Conservation (phyloP, 1,140 invertebrate genomes). For the Apis laboriosa region DNA sequence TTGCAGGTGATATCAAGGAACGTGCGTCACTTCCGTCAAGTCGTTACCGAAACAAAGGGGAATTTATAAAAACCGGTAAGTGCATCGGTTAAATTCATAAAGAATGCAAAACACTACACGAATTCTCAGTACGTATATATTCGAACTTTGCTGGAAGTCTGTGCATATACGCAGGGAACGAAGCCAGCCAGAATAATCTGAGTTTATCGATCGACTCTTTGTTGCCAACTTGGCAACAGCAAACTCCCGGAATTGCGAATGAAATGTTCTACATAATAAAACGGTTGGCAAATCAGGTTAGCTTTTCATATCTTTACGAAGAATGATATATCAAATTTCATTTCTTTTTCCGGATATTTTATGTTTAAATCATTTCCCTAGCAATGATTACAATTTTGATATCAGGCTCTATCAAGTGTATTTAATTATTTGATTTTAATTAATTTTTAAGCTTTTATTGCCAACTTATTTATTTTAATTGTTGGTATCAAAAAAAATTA, state of each 20-base stretch:
- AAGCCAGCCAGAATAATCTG: constrained; percentile 63
- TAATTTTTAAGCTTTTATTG: not conserved
- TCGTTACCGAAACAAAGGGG: not conserved
- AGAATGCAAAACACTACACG: constrained; percentile 21
- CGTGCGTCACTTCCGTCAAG: not conserved
- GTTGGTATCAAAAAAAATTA: too few relatives aligned
- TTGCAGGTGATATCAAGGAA: not conserved
- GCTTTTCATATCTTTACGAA: constrained; percentile 53
- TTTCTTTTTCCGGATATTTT: not conserved
- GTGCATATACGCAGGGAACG: constrained; percentile 16
- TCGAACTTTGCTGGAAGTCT: constrained; percentile 6
- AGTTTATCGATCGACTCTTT: constrained; percentile 64
- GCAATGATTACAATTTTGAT: not conserved
- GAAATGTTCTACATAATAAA: constrained; percentile 64
- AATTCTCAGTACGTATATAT: not conserved
- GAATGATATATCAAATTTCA: constrained; percentile 27
- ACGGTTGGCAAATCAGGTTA: constrained; percentile 50
- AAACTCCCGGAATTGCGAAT: constrained; percentile 65
- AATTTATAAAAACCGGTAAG: constrained; percentile 13
- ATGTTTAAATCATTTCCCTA: not conserved
- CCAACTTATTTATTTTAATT: too few relatives aligned
- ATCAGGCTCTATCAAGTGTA: not conserved
- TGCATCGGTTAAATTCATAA: constrained; percentile 3
- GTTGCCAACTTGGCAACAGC: constrained; percentile 67
- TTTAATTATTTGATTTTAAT: not conserved